These are phyloP conservation scores for Oophaga sylvatica DNA, from an alignment of 2,797 vertebrate genomes.

Conservation along the genomic window DNA sequence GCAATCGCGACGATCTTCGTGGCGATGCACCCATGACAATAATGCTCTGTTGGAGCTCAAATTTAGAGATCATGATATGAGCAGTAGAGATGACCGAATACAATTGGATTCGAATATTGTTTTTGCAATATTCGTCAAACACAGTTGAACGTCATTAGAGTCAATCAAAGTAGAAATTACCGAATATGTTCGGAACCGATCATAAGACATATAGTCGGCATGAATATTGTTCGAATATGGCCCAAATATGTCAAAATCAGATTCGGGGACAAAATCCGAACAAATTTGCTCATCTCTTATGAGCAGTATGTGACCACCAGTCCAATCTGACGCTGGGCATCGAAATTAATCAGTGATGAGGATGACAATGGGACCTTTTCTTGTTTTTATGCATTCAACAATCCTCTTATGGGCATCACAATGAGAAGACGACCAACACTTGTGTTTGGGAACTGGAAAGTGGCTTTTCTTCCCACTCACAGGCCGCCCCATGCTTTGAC, in stretches of 20 bases:
- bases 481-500: slow-evolving; percentile 76
- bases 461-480: slow-evolving; percentile 74
- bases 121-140: too few species aligned
- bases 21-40: too few species aligned
- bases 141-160: too few species aligned
- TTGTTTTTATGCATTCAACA: slow-evolving; percentile 69
- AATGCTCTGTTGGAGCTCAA: background rate
- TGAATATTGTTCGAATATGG: too few species aligned
- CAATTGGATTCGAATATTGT: too few species aligned
- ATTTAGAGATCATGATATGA: background rate
- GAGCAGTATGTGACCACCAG: slow-evolving; percentile 70
- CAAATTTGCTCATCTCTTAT: background rate
- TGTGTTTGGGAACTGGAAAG: slow-evolving; percentile 79
- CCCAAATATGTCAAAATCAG: too few species aligned
- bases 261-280: too few species aligned
- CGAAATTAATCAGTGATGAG: slow-evolving; percentile 74
- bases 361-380: slow-evolving; percentile 66
- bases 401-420: slow-evolving; percentile 71
- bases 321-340: slow-evolving; percentile 75
- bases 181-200: too few species aligned
- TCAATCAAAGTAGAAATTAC: too few species aligned
- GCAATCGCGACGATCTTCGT: too few species aligned
- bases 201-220: too few species aligned
- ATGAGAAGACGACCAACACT: slow-evolving; percentile 74
- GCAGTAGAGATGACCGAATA: slow-evolving; percentile 62